These are phyloP conservation scores for Plagiodera versicolora DNA, from an alignment of 2,888 invertebrate genomes.

Conservation along the genomic window DNA sequence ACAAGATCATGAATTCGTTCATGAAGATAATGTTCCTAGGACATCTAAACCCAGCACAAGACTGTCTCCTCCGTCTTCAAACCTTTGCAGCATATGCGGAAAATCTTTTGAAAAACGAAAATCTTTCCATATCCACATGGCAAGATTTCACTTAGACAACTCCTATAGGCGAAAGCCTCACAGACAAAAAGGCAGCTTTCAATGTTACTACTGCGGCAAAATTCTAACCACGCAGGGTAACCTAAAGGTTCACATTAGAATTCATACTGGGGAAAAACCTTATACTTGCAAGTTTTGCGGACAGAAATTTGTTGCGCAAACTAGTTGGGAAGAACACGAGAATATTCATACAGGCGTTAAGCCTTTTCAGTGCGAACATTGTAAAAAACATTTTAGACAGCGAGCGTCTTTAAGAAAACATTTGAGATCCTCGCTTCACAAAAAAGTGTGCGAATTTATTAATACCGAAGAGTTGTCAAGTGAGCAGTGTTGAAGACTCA, in stretches of 20 bases:
- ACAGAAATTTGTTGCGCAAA: conserved; percentile 40
- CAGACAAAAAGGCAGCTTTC: conserved; percentile 19
- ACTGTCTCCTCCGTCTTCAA: conserved; percentile 13
- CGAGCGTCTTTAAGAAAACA: conserved; percentile 55
- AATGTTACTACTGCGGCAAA: conserved; percentile 30
- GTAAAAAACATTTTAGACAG: conserved; percentile 62
- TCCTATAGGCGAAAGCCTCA: conserved; percentile 11
- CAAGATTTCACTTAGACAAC: conserved; percentile 32
- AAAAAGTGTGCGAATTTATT: conserved; percentile 10
- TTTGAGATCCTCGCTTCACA: conserved; percentile 25
- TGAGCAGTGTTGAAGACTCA: background rate
- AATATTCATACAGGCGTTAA: conserved; percentile 35
- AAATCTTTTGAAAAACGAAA: conserved; percentile 24
- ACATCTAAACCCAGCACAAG: conserved; percentile 13
- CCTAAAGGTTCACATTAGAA: conserved; percentile 37
- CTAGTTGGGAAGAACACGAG: conserved; percentile 36
- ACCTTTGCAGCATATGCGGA: conserved; percentile 27
- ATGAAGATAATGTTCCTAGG: conserved; percentile 13
- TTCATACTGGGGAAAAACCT: conserved; percentile 43
- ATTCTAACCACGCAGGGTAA: conserved; percentile 32
- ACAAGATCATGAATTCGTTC: conserved; percentile 16
- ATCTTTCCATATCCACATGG: conserved; percentile 25
- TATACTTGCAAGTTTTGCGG: conserved; percentile 43
- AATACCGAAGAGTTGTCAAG: background rate
- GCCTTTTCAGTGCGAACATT: conserved; percentile 34